These are phyloP conservation scores for Malurus splendens DNA, from an alignment of 2,797 vertebrate species.

Conservation along the genomic window DNA sequence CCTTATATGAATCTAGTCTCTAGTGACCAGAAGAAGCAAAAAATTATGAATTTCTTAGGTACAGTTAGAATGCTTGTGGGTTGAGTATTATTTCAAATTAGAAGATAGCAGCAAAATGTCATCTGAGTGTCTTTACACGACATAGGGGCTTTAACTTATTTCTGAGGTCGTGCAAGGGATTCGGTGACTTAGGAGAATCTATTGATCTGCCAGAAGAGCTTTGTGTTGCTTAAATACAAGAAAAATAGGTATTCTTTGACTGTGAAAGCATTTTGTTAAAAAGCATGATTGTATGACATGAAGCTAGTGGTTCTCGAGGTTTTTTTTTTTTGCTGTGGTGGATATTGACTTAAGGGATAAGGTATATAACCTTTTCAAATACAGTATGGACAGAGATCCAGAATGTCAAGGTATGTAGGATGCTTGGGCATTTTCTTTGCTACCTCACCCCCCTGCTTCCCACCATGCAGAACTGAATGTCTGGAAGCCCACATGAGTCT, in stretches of 20 bases:
- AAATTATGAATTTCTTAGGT: neutral
- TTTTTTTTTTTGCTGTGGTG: neutral
- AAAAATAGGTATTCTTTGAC: neutral
- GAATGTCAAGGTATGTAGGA: neutral
- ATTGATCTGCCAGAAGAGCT: neutral
- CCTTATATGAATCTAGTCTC: neutral
- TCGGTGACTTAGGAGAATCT: neutral
- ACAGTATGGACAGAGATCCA: neutral
- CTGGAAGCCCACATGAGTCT: neutral
- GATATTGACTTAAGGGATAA: neutral
- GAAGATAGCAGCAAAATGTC: neutral
- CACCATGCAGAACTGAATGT: neutral
- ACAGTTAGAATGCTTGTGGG: neutral
- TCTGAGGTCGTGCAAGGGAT: neutral
- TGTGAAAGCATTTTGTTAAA: neutral
- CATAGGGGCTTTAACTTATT: neutral
- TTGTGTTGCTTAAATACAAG: neutral
- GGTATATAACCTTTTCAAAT: fast-evolving
- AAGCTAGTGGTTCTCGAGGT: neutral
- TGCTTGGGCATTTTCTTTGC: neutral
- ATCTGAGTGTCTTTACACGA: neutral
- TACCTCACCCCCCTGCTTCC: neutral
- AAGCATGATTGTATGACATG: neutral
- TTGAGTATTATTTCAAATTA: neutral
- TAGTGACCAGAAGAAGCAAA: neutral